Base-by-base conservation (phyloP, 1,140 invertebrate genomes). In the Drosophila bocki region DNA sequence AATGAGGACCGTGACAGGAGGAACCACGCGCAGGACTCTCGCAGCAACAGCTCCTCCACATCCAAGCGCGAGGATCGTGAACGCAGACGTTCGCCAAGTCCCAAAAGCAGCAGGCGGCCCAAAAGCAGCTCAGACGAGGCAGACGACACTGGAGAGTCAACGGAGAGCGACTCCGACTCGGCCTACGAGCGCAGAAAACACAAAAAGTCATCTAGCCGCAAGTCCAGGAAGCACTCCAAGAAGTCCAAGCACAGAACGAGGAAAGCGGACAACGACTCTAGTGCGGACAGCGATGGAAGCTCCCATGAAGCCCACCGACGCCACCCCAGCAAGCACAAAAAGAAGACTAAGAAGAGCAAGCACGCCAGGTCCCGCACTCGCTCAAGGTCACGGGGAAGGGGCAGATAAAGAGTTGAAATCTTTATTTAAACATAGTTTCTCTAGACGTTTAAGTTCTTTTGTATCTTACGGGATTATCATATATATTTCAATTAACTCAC, bases 311-410 rank as follows among this genome's bases (percentile, higher is more conserved):
- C 80, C 5, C 59, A 72, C 4, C 69, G 74, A 12, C 63, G 80
- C 3, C 80, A 87, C 15, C 53, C 37, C 42, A 91, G 50, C 75
- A 81, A 84, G 13, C 86, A 92, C 26, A 92, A 93, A 76, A 93
- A 92, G 62, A 92, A 92, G 56, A 91, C 84, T 7, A 93, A 93
- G 44, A 92, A 92, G 33, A 93, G 84, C 58, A 93, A 92, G 50
- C 82, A 91, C 45, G 81, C 75, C 33, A 82, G 92, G 45, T 91
- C 86, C 9, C 79, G 91, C 9, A 65, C 80, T 15, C 82, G 91
- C 15, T 90, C 86, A 13, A 78, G 92, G 65, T 92, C 91, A 2
- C 78, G 90, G 17, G 75, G 71, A 11, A 81, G 82, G 53, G 79
- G 72, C 53, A 82, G 74, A 58, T 84, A 79, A 32, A 53, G 35